Evolutionary conservation across 2,113 vertebrate species (phyloP), one percentile per base, ranked within the genome.

Genomic region (Tyto alba): DNA sequence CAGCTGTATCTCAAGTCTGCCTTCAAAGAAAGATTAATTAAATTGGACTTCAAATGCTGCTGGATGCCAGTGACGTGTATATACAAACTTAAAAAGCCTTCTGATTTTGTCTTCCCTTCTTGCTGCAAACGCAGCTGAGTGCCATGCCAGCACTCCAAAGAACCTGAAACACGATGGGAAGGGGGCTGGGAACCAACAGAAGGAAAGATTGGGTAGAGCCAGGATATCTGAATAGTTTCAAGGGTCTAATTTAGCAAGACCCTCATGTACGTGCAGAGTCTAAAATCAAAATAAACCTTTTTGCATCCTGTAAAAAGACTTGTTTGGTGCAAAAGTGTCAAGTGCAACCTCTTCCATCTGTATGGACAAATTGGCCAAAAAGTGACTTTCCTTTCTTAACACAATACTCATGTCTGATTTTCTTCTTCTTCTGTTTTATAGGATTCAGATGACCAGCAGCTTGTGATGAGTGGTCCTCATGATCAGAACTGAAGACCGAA

Each of bases 371-470:
- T 75, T 40, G 71, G 38, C 15, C 29, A 53, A 53, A 90, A 75
- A 38, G 13, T 32, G 6, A 57, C 16, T 57, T 88, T 45, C 5
- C 5, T 62, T 89, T 63, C 48, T 43, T 79, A 50, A 63, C 0
- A 0, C 13, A 63, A 8, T 27, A 18, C 48, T 85, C 17, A 68
- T 63, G 3, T 32, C 69, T 63, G 55, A 86, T 85, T 78, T 75
- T 72, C 32, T 68, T 84, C 59, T 81, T 47, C 13, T 69, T 75
- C 29, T 92, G 2, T 84, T 79, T 97, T 91, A 56, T 16, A 98
- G 98, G 98, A 98, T 41, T 87, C 91, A 0, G 97, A 97, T 7
- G 97, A 98, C 40, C 97, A 95, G 36, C 97, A 97, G 59, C 95
- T 97, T 83, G 97, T 97, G 50, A 93, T 89, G 41, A 85, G 85